Conservation (phyloP, 1,140 invertebrate genomes). For the Manduca sexta region DNA sequence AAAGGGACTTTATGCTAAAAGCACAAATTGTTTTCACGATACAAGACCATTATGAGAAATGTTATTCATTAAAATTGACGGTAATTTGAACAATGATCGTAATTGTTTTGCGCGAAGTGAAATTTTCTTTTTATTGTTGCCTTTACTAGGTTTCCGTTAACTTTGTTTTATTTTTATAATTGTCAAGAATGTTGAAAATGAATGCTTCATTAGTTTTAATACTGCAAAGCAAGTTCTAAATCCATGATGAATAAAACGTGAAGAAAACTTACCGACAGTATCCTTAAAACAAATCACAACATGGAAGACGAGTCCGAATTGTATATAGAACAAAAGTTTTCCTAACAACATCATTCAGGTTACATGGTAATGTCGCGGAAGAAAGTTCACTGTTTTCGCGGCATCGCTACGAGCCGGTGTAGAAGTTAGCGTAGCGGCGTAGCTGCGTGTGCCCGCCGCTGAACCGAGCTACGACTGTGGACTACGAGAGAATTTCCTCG, state of each 20-base stretch:
- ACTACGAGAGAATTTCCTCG: constrained; percentile 22
- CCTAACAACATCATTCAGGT: constrained; percentile 65
- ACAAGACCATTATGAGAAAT: too few species aligned
- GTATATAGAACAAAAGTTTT: constrained; percentile 67
- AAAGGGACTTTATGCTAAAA: background rate
- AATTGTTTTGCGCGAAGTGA: too few species aligned
- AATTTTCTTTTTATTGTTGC: too few species aligned
- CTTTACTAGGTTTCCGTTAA: too few species aligned
- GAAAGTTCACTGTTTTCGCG: constrained; percentile 35
- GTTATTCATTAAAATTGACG: too few species aligned
- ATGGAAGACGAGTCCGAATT: constrained; percentile 70
- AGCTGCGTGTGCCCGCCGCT: constrained; percentile 45
- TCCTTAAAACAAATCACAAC: constrained; percentile 70
- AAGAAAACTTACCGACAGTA: constrained; percentile 63
- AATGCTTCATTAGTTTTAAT: too few species aligned
- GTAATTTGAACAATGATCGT: too few species aligned
- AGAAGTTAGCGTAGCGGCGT: constrained; percentile 46
- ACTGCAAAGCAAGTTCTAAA: too few species aligned
- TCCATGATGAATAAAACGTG: too few species aligned
- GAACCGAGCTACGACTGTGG: constrained; percentile 39
- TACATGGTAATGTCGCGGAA: constrained; percentile 47
- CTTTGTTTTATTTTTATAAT: too few species aligned
- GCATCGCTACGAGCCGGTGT: constrained; percentile 30
- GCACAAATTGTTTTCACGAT: background rate
- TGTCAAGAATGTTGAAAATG: too few species aligned